Evolutionary conservation across 2,888 invertebrate genomes (phyloP), one percentile per base, ranked within the genome.

Genomic region (Willowsia nigromaculata): DNA sequence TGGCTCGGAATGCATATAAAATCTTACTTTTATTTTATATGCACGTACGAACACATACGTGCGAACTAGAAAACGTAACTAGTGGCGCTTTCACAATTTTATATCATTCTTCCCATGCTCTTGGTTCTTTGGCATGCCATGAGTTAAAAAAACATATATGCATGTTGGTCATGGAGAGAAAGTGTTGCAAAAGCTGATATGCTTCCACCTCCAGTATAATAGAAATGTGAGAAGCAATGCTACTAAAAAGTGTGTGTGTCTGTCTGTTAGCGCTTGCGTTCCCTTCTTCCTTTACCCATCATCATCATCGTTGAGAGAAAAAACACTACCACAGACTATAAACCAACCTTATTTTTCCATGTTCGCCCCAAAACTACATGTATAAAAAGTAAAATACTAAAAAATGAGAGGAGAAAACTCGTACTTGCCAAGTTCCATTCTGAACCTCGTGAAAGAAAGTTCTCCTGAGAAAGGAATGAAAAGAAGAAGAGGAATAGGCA

Each of bases 251-350:
- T 27, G 15, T 65, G 62, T 65, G 30, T 65, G 62, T 65, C 18
- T 13, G 50, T 65, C 18, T 65, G 65, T 37, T 65, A 33, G 65
- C 65, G 65, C 65, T 65, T 65, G 65, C 65, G 65, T 65, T 65
- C 18, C 65, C n/a, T 62, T 59, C 27, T 27, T 59, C 30, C 13
- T 43, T 18, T 65, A 65, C 37, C 65, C 37, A 65, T 37, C n/a
- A 33, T 65, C 37, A 37, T 37, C 18, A 37, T 65, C 22, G 37
- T 65, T n/a, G n/a, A n/a, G n/a, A n/a, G n/a, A n/a, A n/a, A n/a
- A n/a, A n/a, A n/a, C n/a, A n/a, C n/a, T n/a, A n/a, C n/a, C n/a
- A n/a, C n/a, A n/a, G n/a, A n/a, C n/a, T n/a, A n/a, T n/a, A n/a
- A n/a, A n/a, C n/a, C n/a, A n/a, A n/a, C n/a, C n/a, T n/a, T n/a